These are phyloP conservation scores for Prorops nasuta DNA, from an alignment of 1,140 invertebrate species.

Conservation along the genomic window DNA sequence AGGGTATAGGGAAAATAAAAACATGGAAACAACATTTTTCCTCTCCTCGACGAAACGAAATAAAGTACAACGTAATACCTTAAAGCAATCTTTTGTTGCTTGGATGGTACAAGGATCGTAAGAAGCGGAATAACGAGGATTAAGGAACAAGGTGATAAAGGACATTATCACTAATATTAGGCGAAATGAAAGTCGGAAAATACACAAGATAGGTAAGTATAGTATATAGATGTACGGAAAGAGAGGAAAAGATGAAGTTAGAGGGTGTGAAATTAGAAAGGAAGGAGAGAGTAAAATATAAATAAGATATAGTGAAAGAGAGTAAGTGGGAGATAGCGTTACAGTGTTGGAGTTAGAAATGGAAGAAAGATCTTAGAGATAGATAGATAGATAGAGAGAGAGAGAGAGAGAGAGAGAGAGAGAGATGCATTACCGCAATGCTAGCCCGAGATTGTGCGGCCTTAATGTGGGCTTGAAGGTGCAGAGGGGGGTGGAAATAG, in stretches of 20 bases:
- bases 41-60: too few relatives aligned
- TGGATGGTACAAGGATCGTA: too few relatives aligned
- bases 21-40: too few relatives aligned
- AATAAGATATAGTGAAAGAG: constrained; percentile 13
- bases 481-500: constrained; percentile 96
- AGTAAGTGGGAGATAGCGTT: constrained; percentile 7
- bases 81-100: too few relatives aligned
- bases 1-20: too few relatives aligned
- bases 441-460: constrained; percentile 90
- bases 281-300: constrained; percentile 15
- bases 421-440: constrained; percentile 81
- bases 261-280: neutral
- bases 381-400: constrained; percentile 32
- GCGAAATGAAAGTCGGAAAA: too few relatives aligned
- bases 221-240: constrained; percentile 1
- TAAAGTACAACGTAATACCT: too few relatives aligned
- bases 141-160: too few relatives aligned
- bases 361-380: too few relatives aligned
- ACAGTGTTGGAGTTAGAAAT: constrained; percentile 26
- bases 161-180: too few relatives aligned
- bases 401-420: constrained; percentile 50
- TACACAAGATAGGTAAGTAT: too few relatives aligned
- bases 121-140: too few relatives aligned
- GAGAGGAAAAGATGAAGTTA: constrained; percentile 4
- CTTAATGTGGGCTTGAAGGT: constrained; percentile 99